Percentiles rank a stretch among this genome's conserved stretches.
Evolutionary conservation across 1,140 invertebrate species (phyloP).

Genomic region (Cecropterus lyciades): DNA sequence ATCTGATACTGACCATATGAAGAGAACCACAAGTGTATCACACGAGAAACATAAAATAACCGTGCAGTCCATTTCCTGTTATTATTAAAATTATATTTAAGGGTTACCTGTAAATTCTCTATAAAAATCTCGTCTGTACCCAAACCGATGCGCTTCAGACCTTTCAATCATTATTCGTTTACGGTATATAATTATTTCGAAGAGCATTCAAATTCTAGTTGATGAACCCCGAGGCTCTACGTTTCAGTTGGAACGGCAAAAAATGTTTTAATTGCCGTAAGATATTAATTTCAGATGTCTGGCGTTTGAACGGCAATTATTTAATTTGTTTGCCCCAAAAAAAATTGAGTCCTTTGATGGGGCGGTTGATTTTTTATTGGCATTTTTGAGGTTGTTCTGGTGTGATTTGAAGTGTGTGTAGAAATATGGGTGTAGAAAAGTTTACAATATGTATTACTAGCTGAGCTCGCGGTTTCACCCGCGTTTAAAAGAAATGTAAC

Average conservation of each 20-base stretch:
- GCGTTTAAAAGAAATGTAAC: too few relatives aligned
- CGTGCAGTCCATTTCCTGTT: too few relatives aligned
- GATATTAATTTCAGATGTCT: slow-evolving; percentile 43
- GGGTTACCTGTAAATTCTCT: slow-evolving; percentile 34
- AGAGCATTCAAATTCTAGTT: slow-evolving; percentile 52
- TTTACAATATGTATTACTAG: too few relatives aligned
- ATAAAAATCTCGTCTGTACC: slow-evolving; percentile 39
- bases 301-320: slow-evolving; percentile 36
- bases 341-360: slow-evolving; percentile 9
- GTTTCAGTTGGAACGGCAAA: slow-evolving; percentile 41
- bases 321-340: slow-evolving; percentile 35
- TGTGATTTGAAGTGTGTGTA: too few relatives aligned
- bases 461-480: too few relatives aligned
- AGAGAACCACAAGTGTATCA: too few relatives aligned
- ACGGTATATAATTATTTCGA: slow-evolving; percentile 71
- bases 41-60: too few relatives aligned
- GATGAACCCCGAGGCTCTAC: slow-evolving; percentile 49
- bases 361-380: slow-evolving; percentile 24
- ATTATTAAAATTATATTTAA: too few relatives aligned
- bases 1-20: too few relatives aligned
- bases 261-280: slow-evolving; percentile 58
- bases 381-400: slow-evolving; percentile 2
- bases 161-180: slow-evolving; percentile 72
- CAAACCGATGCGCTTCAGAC: slow-evolving; percentile 50
- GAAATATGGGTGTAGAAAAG: too few relatives aligned